A percentile compares a stretch with the other conserved stretches of the same genome.
phyloP scores from a whole-genome alignment of 2,113 vertebrate genomes.

The Meleagris gallopavo region DNA sequence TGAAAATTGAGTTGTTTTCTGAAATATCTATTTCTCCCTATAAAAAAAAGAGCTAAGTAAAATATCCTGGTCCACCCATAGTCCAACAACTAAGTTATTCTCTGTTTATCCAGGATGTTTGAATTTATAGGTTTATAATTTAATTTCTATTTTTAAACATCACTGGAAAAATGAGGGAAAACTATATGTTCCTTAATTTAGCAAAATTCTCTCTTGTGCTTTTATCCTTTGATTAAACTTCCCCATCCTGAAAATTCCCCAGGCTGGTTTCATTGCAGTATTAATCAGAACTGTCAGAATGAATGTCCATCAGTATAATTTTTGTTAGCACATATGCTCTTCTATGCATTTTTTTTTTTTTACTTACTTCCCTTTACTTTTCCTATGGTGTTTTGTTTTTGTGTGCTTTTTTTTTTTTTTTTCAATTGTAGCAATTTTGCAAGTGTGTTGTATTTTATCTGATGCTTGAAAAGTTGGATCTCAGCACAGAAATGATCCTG shows the following conservation, averaged over 20 bases:
- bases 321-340: background rate
- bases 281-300: background rate
- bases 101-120: background rate
- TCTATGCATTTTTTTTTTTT: background rate
- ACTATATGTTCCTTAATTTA: background rate
- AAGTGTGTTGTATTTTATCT: background rate
- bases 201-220: background rate
- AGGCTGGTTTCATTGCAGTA: background rate
- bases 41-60: background rate
- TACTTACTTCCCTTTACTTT: background rate
- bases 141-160: background rate
- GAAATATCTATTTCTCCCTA: background rate
- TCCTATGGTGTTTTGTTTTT: background rate
- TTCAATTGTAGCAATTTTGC: background rate
- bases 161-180: background rate
- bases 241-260: accelerated
- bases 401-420: background rate
- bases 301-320: background rate
- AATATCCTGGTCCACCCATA: background rate
- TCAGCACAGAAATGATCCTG: background rate
- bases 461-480: background rate
- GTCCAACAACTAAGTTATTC: background rate
- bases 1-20: background rate
- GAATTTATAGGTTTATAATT: background rate
- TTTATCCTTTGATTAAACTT: background rate